Evolutionary conservation across 2,113 vertebrate species (phyloP).

Genomic region (Rissa tridactyla): DNA sequence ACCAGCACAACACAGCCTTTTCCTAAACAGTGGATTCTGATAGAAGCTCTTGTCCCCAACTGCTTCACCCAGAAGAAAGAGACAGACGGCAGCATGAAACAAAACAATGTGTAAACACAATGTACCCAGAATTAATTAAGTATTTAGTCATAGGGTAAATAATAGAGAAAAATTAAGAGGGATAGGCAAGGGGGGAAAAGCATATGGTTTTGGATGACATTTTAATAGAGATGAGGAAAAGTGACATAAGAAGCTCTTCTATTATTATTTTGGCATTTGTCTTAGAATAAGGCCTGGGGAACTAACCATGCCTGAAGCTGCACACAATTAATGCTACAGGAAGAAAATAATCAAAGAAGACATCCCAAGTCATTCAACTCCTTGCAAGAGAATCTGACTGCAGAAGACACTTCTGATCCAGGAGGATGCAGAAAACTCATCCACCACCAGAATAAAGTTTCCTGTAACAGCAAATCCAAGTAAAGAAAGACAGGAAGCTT

Average conservation of each 20-base stretch:
- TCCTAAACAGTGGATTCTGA: background rate
- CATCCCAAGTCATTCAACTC: background rate
- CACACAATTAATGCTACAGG: background rate
- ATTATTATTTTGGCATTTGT: background rate
- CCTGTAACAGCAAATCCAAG: background rate
- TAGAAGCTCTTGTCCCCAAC: background rate
- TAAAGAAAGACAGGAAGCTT: background rate
- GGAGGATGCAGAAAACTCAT: background rate
- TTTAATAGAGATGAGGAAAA: slow-evolving; percentile 11
- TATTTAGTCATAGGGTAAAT: background rate
- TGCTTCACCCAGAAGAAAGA: background rate
- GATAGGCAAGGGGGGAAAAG: background rate
- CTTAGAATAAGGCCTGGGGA: background rate
- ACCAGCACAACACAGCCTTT: background rate
- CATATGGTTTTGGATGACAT: background rate
- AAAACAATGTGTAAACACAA: slow-evolving; percentile 12
- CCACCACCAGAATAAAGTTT: background rate
- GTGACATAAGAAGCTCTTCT: background rate
- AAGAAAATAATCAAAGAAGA: background rate
- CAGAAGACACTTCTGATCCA: background rate
- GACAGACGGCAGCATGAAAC: background rate
- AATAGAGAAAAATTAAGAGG: background rate
- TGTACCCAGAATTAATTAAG: slow-evolving; percentile 20
- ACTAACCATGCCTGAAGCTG: background rate
- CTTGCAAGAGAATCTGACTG: background rate